phyloP scores from a whole-genome alignment of 1,140 invertebrate species.

The Bombus pascuorum region DNA sequence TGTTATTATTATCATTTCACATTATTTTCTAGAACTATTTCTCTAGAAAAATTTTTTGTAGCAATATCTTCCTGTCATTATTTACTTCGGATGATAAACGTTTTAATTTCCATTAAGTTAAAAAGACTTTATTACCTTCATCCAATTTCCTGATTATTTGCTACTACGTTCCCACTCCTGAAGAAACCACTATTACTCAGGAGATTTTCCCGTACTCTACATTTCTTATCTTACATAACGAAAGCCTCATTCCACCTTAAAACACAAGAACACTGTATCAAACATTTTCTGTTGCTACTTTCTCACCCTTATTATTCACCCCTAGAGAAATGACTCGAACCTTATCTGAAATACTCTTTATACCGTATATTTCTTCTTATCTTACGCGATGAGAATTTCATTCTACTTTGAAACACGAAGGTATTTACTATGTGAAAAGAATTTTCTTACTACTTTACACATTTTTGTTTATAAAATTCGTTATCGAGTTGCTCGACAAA shows the following conservation, averaged over 20 bases:
- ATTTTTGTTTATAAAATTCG: neutral
- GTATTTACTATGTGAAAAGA: too few relatives aligned
- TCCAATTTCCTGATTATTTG: neutral
- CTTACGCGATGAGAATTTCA: neutral
- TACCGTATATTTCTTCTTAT: neutral
- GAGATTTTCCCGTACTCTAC: neutral
- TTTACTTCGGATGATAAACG: neutral
- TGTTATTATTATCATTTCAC: too few relatives aligned
- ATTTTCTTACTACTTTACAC: too few relatives aligned
- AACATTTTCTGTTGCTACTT: neutral
- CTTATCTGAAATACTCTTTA: slow-evolving; percentile 5
- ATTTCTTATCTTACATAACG: neutral
- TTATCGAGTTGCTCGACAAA: too few relatives aligned
- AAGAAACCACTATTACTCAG: neutral
- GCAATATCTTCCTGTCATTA: neutral
- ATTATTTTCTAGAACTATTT: neutral
- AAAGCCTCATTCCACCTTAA: neutral
- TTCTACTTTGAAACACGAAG: neutral
- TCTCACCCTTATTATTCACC: slow-evolving; percentile 24
- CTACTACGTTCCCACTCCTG: rapidly evolving
- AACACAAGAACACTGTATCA: neutral
- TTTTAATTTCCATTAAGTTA: neutral
- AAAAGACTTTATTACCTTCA: neutral
- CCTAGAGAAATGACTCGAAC: neutral
- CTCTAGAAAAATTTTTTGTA: neutral